Conservation (phyloP, 2,888 invertebrate species). For the Bruchidius siliquastri region DNA sequence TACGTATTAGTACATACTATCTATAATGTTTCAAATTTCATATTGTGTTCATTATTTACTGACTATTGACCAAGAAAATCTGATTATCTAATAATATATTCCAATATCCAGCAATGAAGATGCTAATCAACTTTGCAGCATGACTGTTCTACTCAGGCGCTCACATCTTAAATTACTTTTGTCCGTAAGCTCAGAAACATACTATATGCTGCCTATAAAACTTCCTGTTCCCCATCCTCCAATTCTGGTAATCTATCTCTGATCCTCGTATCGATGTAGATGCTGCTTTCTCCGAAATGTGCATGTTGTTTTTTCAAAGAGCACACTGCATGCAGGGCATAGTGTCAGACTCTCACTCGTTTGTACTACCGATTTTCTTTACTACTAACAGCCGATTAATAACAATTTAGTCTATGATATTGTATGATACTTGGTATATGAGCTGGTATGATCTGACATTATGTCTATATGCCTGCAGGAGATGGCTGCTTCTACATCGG, state of each 20-base stretch:
- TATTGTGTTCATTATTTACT: too few species aligned
- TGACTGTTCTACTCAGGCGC: too few species aligned
- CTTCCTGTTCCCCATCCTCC: neutral
- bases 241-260: neutral
- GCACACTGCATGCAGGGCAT: conserved; percentile 45
- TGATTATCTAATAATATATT: neutral
- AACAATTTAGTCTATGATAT: conserved; percentile 7
- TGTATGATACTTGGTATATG: conserved; percentile 5
- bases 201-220: too few species aligned
- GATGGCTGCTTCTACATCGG: conserved; percentile 97
- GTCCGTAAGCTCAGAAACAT: too few species aligned
- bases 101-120: neutral
- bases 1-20: too few species aligned
- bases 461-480: conserved; percentile 77
- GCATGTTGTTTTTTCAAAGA: conserved; percentile 21
- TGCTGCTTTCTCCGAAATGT: conserved; percentile 12
- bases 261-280: neutral
- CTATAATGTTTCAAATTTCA: too few species aligned
- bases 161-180: too few species aligned
- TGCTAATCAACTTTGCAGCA: neutral
- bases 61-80: too few species aligned
- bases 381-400: conserved; percentile 35
- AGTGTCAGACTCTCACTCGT: conserved; percentile 48
- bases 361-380: conserved; percentile 26
- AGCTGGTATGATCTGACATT: conserved; percentile 61